Base-by-base conservation (phyloP, 2,113 vertebrate species). In the Thalassoma bifasciatum region DNA sequence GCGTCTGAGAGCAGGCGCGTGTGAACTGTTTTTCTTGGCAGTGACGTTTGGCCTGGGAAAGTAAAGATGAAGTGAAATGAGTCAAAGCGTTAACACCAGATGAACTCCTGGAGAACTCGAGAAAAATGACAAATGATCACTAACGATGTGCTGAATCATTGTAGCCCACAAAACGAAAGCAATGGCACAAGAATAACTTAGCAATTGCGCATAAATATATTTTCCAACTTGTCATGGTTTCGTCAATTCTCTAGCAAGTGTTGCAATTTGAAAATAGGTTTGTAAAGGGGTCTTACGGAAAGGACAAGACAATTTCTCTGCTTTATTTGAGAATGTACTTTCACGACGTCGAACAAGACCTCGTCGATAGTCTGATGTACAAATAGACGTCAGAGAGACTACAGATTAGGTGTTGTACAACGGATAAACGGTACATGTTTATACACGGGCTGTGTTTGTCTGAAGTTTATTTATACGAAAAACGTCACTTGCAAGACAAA, bases 21-120 rank as follows among this genome's bases (percentile, higher is more conserved):
- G 79, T 38, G 57, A 51, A 24, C 52, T 87, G 85, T 82, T 91
- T 85, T 69, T 40, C 62, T 75, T 84, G 54, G 75, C 78, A 75
- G 30, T 63, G 75, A 17, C 72, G 24, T 49, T 30, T 34, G 74
- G 78, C 81, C 86, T 64, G 59, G 67, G 67, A 66, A 63, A 66
- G 66, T 46, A 73, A 64, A 78, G 51, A 70, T 2, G 8, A 21
- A 69, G n/a, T n/a, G 30, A 61, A 56, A 47, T 21, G 65, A 53
- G 72, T 52, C 40, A 37, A 62, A 50, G 66, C 36, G 66, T 61
- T 66, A 63, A 52, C 40, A 42, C 38, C 60, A 61, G 19, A 42
- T 60, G 53, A 71, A 54, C 30, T 65, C 37, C 21, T 76, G 30
- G 30, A 30, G 30, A 30, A 30, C 30, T 30, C 30, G 6, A 10